A percentile compares a stretch with the other conserved stretches of the same genome.
These are phyloP conservation scores for Blastomussa wellsi DNA, from an alignment of 92 coral and sea anemone genomes.

Conservation along the genomic window DNA sequence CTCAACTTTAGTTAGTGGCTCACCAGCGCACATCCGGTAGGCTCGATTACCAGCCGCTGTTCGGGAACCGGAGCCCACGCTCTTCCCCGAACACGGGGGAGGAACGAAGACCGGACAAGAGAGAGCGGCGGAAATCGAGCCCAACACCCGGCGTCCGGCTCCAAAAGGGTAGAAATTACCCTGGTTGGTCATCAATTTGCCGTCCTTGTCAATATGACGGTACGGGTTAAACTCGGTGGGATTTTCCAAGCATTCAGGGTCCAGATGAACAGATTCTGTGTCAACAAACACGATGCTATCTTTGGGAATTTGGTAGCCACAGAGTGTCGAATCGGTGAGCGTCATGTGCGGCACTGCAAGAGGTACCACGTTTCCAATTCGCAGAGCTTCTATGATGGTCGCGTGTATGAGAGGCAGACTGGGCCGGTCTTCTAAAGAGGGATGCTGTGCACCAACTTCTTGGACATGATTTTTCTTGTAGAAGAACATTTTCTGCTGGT, in stretches of 20 bases:
- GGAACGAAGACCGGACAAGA: no score
- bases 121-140: no score
- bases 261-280: slow-evolving; percentile 34
- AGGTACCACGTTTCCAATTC: slow-evolving; percentile 46
- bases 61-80: no score
- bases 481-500: no score
- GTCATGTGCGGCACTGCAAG: slow-evolving; percentile 45
- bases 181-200: neutral
- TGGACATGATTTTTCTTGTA: slow-evolving; percentile 38
- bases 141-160: slow-evolving; percentile 58
- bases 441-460: slow-evolving; percentile 25
- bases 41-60: no score
- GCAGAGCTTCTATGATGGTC: slow-evolving; percentile 4
- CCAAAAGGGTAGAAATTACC: slow-evolving; percentile 13
- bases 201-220: slow-evolving; percentile 53
- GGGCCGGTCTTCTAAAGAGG: slow-evolving; percentile 45
- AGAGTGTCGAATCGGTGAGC: slow-evolving; percentile 41
- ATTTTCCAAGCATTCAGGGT: slow-evolving; percentile 42
- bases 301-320: slow-evolving; percentile 41
- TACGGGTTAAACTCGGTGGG: slow-evolving; percentile 44
- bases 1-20: slow-evolving; percentile 57
- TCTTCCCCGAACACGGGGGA: no score
- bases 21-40: slow-evolving; percentile 72
- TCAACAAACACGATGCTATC: slow-evolving; percentile 21
- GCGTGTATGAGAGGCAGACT: slow-evolving; percentile 53